phyloP scores from a whole-genome alignment of 2,797 vertebrate genomes.

The Helarctos malayanus region DNA sequence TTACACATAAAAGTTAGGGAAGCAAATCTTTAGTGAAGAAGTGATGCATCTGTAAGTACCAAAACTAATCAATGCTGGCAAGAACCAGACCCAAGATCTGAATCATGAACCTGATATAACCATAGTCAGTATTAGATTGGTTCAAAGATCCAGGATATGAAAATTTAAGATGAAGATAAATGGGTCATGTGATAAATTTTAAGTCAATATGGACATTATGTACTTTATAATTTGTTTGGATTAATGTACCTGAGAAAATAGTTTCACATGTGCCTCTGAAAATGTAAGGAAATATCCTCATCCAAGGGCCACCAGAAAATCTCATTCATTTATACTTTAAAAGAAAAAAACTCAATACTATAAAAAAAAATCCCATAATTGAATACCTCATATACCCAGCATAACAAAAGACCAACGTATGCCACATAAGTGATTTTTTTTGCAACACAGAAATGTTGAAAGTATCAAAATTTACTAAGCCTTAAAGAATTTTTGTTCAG shows the following conservation, averaged over 20 bases:
- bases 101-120: background rate
- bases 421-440: background rate
- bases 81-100: background rate
- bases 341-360: background rate
- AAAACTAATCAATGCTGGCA: background rate
- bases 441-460: background rate
- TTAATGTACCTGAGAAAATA: constrained; percentile 16
- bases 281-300: background rate
- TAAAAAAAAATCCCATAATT: background rate
- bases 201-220: background rate
- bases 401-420: background rate
- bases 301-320: background rate
- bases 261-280: background rate
- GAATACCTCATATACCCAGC: background rate
- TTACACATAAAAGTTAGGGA: background rate
- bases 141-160: constrained; percentile 31
- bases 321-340: background rate
- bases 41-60: background rate
- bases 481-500: background rate
- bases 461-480: background rate
- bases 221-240: background rate
- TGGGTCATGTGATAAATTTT: background rate
- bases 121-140: background rate
- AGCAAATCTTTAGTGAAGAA: background rate
- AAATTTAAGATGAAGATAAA: constrained; percentile 43